These are phyloP conservation scores for Scaptomyza montana DNA, from an alignment of 1,140 invertebrate genomes.

Conservation along the genomic window DNA sequence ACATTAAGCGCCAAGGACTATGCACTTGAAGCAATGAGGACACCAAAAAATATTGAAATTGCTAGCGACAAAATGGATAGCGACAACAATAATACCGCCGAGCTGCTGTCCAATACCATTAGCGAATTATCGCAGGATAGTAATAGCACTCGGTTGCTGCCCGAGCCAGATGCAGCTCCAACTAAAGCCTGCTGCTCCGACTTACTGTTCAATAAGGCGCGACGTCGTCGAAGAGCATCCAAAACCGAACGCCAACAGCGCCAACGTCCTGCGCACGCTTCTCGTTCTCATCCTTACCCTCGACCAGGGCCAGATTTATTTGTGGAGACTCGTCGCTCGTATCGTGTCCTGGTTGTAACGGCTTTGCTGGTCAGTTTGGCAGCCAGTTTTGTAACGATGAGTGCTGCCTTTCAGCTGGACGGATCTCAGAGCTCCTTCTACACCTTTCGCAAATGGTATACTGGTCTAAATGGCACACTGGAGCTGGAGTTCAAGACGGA, in stretches of 20 bases:
- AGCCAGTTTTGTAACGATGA: constrained; percentile 65
- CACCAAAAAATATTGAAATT: constrained; percentile 27
- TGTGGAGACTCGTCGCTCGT: constrained; percentile 66
- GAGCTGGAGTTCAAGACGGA: constrained; percentile 97
- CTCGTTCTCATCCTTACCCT: not conserved
- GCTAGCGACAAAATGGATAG: constrained; percentile 49
- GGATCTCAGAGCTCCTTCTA: constrained; percentile 94
- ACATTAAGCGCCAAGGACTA: constrained; percentile 28
- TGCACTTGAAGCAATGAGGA: constrained; percentile 62
- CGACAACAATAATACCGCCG: constrained; percentile 20
- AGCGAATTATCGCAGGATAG: constrained; percentile 3
- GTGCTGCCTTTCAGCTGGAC: constrained; percentile 89
- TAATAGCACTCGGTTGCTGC: constrained; percentile 24
- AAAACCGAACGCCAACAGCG: constrained; percentile 13
- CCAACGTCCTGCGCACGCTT: constrained; percentile 8
- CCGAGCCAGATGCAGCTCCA: constrained; percentile 38
- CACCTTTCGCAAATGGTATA: constrained; percentile 95
- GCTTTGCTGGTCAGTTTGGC: constrained; percentile 66
- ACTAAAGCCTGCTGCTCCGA: constrained; percentile 52
- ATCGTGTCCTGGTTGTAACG: constrained; percentile 69
- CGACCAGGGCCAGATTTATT: constrained; percentile 25
- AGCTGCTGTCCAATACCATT: constrained; percentile 23
- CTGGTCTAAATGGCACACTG: constrained; percentile 92
- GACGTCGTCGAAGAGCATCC: constrained; percentile 60
- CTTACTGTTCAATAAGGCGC: constrained; percentile 69